Base-by-base conservation (phyloP, 2,888 invertebrate genomes). In the Meghimatium bilineatum region DNA sequence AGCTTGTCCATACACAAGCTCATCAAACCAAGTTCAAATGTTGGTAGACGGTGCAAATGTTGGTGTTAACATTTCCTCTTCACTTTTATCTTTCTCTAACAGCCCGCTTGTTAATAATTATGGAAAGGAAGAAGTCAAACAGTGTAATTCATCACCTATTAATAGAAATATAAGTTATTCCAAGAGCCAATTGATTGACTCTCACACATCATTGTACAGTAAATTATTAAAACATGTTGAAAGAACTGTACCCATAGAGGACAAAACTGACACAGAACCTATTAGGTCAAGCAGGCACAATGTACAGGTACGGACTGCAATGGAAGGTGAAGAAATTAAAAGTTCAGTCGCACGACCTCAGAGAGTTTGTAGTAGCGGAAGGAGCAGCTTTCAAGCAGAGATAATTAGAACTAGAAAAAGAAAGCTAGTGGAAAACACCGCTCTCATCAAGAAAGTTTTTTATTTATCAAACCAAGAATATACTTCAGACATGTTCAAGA, bases 241-340 rank as follows among this genome's bases (percentile, higher is more conserved):
- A 38, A 38, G 6, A 72, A n/a, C 2, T 72, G n/a, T 44, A 5
- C 12, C 69, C 1, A 34, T 14, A 29, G 72, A 49, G 44, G 26
- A 44, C 26, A 6, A 49, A 49, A 49, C 29, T 44, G 49, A 1
- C 14, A 60, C 12, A 34, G 26, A 26, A 10, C 56, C 76, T 34
- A 23, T 34, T 60, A 20, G 56, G 29, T 76, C 76, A 36, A 60
- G 56, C 34, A 56, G 5, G 29, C 0, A 76, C 23, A 26, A 2
- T 56, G 56, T 56, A 2, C 32, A 38, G 23, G 36, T 76, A 10
- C 76, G 76, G 17, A 56, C 34, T 56, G 56, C 76, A 34, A 6
- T 34, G 23, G 76, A 76, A 36, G 76, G 76, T 44, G 72, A 74
- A 74, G 23, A 20, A 3, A 74, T 74, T 49, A 44, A 6, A 36